Conservation (phyloP, 2,888 invertebrate genomes). For the Coenonympha glycerion region DNA sequence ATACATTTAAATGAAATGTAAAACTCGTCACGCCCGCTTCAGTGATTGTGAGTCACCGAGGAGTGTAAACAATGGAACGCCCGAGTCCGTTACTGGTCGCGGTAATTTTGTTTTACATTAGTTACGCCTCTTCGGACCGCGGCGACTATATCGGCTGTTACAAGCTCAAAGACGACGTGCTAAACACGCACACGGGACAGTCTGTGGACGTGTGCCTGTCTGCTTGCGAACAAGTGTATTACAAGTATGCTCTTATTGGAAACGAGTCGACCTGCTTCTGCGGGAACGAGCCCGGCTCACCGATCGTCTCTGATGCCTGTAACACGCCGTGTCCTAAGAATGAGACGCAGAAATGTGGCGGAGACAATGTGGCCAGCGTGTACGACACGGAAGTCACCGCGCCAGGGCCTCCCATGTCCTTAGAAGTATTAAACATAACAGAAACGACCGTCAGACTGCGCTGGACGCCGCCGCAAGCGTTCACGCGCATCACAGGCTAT, state of each 20-base stretch:
- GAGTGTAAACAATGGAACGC: constrained; percentile 52
- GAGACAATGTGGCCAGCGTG: constrained; percentile 79
- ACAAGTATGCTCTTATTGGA: constrained; percentile 63
- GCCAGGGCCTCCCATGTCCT: constrained; percentile 81
- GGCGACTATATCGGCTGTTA: constrained; percentile 68
- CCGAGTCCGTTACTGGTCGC: constrained; percentile 33
- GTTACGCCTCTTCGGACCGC: constrained; percentile 43
- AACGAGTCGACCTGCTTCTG: constrained; percentile 68
- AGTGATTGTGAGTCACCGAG: constrained; percentile 38
- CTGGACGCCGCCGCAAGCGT: constrained; percentile 77
- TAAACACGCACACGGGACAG: constrained; percentile 66
- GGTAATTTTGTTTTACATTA: constrained; percentile 33
- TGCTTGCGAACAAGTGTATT: constrained; percentile 66
- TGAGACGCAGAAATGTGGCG: constrained; percentile 80
- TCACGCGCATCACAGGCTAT: constrained; percentile 72
- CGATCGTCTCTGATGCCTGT: constrained; percentile 66
- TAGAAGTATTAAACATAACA: constrained; percentile 76
- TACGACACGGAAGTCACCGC: constrained; percentile 80
- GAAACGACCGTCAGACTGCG: constrained; percentile 77
- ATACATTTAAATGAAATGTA: background rate
- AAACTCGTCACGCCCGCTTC: constrained; percentile 3
- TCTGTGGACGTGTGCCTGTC: constrained; percentile 66
- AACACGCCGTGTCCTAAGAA: constrained; percentile 77
- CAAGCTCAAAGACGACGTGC: constrained; percentile 49
- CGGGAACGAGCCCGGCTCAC: constrained; percentile 59